Percentiles rank a stretch among this genome's conserved stretches.
Conservation (phyloP, 53 echinoderm and acorn worm genomes). For the Patiria pectinifera region DNA sequence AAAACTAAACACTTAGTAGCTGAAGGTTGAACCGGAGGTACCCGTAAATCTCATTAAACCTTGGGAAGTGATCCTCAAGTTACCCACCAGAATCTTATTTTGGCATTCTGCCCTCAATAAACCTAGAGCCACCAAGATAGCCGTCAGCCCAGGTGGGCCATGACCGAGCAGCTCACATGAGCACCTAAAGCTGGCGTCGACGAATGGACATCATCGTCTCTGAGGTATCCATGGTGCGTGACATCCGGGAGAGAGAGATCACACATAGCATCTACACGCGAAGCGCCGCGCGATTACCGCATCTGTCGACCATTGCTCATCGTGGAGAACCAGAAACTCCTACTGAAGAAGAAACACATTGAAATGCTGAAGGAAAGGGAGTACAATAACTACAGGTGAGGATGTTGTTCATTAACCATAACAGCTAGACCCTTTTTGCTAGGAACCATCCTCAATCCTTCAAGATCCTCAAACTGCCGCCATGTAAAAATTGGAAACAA, state of each 20-base stretch:
- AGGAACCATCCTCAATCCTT: too few relatives aligned
- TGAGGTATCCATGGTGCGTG: slow-evolving; percentile 96
- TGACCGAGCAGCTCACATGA: too few relatives aligned
- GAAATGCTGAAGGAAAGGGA: slow-evolving; percentile 94
- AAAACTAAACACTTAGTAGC: too few relatives aligned
- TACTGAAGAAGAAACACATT: slow-evolving; percentile 93
- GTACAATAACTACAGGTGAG: slow-evolving; percentile 94
- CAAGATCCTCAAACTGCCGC: too few relatives aligned
- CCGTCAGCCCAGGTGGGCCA: too few relatives aligned
- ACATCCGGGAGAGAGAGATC: slow-evolving; percentile 96
- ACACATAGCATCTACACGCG: slow-evolving; percentile 93
- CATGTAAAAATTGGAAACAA: too few relatives aligned
- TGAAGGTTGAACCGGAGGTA: too few relatives aligned
- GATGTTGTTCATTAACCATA: background rate
- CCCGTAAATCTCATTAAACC: too few relatives aligned
- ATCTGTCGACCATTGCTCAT: slow-evolving; percentile 96
- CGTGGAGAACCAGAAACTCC: slow-evolving; percentile 89
- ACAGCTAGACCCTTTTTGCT: background rate
- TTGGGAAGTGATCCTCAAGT: too few relatives aligned
- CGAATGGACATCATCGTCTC: slow-evolving; percentile 99
- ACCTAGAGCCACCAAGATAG: background rate
- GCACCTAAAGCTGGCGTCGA: slow-evolving; percentile 88
- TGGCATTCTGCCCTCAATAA: background rate
- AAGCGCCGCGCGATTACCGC: too few relatives aligned
- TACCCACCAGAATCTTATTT: background rate